A percentile compares a stretch with the other conserved stretches of the same genome.
Conservation (phyloP, 2,888 invertebrate species). For the Megalurothrips usitatus region DNA sequence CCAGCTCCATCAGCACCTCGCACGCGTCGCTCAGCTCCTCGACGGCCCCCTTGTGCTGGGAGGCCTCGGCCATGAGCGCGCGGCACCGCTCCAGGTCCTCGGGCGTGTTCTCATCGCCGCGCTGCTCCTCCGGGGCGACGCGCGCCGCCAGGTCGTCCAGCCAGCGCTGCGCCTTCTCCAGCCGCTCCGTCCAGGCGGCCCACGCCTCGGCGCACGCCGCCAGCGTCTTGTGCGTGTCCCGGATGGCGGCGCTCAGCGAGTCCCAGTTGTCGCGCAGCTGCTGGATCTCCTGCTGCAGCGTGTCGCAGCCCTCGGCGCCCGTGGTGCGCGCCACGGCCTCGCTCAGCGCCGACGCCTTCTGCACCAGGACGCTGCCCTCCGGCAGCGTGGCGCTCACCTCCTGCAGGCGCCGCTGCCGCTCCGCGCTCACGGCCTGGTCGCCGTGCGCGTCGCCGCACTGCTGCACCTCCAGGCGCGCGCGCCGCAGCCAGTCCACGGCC, state of each 20-base stretch:
- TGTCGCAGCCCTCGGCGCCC: constrained; percentile 77
- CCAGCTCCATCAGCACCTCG: constrained; percentile 79
- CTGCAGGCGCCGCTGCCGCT: constrained; percentile 69
- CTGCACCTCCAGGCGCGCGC: constrained; percentile 74
- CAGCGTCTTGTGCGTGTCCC: constrained; percentile 69
- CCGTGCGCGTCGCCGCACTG: constrained; percentile 84
- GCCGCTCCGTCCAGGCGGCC: constrained; percentile 72
- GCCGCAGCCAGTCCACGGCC: constrained; percentile 80
- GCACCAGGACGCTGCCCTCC: constrained; percentile 65
- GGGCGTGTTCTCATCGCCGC: constrained; percentile 65
- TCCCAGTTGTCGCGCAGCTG: constrained; percentile 79
- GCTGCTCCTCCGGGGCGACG: constrained; percentile 56
- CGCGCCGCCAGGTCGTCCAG: constrained; percentile 65
- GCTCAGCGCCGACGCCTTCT: constrained; percentile 68
- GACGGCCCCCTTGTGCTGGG: constrained; percentile 68
- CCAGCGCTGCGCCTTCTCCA: constrained; percentile 69
- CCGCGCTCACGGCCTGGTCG: constrained; percentile 70
- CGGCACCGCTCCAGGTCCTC: constrained; percentile 70
- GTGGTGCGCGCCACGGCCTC: constrained; percentile 70
- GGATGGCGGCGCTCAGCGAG: constrained; percentile 67
- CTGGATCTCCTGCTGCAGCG: constrained; percentile 73
- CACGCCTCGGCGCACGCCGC: constrained; percentile 73
- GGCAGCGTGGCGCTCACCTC: constrained; percentile 64
- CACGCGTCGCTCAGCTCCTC: constrained; percentile 84
- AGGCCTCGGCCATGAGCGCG: constrained; percentile 69